Evolutionary conservation across 2,888 invertebrate species (phyloP), one percentile per base, ranked within the genome.

Genomic region (Coelogynopora nodosa): DNA sequence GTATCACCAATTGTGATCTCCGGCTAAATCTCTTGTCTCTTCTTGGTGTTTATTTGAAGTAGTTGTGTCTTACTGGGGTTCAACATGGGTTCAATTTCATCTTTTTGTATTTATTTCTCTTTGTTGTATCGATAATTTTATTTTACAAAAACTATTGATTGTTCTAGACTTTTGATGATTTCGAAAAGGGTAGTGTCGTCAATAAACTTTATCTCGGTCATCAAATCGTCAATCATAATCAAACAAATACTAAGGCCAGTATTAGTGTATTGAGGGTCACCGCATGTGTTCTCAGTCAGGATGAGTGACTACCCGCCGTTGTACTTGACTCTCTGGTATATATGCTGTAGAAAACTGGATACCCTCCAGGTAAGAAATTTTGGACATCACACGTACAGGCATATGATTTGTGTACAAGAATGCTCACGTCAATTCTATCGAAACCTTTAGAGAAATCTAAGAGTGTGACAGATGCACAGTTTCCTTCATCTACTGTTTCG

Each of bases 391-490:
- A n/a, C n/a, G n/a, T n/a, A n/a, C n/a, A n/a, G n/a, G n/a, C n/a
- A n/a, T n/a, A n/a, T n/a, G n/a, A n/a, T n/a, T n/a, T n/a, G n/a
- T n/a, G n/a, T n/a, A n/a, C n/a, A n/a, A n/a, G n/a, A n/a, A n/a
- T n/a, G n/a, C n/a, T n/a, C n/a, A n/a, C n/a, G 74, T 74, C 74
- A 13, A 74, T 74, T 74, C 74, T 74, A 74, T 74, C 74, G 23
- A 74, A 74, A 23, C 74, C 18, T 74, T 74, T 74, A 74, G 74
- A 74, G 23, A 74, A 74, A 74, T 74, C 74, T 74, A 74, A 74
- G n/a, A n/a, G n/a, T n/a, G n/a, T n/a, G n/a, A n/a, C n/a, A n/a
- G 23, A 74, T 74, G 74, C 5, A 13, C 74, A 74, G 74, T 74
- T 74, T 74, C 74, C 74, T 74, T 26, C 23, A 74, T 74, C 74